A percentile compares a stretch with the other conserved stretches of the same genome.
Conservation (phyloP, 2,113 vertebrate species). For the Charina bottae region DNA sequence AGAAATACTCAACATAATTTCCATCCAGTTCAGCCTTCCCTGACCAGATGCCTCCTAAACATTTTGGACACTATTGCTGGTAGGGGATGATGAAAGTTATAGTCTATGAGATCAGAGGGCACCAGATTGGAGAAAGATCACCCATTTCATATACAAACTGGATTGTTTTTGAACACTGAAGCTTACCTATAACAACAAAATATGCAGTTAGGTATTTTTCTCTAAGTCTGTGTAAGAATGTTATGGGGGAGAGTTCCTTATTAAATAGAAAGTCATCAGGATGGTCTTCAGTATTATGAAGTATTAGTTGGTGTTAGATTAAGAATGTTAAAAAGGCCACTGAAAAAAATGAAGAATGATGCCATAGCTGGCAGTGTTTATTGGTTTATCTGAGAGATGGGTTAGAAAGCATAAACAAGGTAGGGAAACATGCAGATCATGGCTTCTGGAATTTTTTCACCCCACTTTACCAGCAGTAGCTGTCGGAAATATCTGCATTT, state of each 20-base stretch:
- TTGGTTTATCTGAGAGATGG: no score
- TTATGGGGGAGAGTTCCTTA: not conserved
- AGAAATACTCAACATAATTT: not conserved
- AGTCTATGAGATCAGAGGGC: not conserved
- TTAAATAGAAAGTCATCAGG: conserved; percentile 5
- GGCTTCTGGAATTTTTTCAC: no score
- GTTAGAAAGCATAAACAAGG: no score
- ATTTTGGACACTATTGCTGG: not conserved
- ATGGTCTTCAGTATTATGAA: conserved; percentile 9
- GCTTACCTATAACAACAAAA: no score
- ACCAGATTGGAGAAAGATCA: not conserved
- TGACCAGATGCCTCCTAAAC: not conserved
- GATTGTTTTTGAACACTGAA: no score
- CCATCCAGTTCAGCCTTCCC: not conserved
- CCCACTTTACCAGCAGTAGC: no score
- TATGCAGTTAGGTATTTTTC: not conserved
- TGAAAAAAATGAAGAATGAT: not conserved
- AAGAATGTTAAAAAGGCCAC: not conserved
- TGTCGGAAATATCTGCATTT: no score
- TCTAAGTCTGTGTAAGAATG: not conserved
- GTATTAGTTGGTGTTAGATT: not conserved
- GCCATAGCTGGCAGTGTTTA: accelerated
- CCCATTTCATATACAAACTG: no score
- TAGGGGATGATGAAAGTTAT: not conserved
- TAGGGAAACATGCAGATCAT: no score